Percentiles rank a stretch among this genome's conserved stretches.
phyloP scores from a whole-genome alignment of 2,797 vertebrate species.

The Esox masquinongy region DNA sequence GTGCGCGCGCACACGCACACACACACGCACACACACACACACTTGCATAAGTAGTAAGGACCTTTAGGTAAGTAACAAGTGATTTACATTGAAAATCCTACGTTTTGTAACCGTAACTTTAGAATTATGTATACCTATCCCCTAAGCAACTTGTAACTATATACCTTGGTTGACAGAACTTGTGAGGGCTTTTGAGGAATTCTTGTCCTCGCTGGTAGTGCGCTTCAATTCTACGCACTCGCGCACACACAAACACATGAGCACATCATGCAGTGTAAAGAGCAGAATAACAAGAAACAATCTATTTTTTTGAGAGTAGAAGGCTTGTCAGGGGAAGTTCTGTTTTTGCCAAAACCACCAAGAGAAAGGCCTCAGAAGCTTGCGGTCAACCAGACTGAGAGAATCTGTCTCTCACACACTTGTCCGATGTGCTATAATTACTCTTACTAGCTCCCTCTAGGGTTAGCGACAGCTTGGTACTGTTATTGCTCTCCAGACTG shows the following conservation, averaged over 20 bases:
- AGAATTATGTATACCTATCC: no score
- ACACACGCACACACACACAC: no score
- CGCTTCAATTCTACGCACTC: neutral
- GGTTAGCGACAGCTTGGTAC: neutral
- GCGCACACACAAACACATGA: neutral
- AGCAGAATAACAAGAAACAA: neutral
- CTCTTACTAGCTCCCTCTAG: neutral
- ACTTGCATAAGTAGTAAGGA: no score
- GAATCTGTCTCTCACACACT: neutral
- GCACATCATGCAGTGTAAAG: neutral
- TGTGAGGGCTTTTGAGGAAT: no score
- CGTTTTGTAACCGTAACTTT: no score
- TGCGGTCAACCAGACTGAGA: constrained; percentile 13
- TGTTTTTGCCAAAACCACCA: constrained; percentile 9
- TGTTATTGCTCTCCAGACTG: neutral
- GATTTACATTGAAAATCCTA: no score
- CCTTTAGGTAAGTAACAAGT: no score
- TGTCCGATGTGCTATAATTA: neutral
- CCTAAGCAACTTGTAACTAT: no score
- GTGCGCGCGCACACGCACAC: no score
- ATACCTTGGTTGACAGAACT: no score
- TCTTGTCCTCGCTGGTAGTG: no score
- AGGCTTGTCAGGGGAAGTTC: constrained; percentile 1
- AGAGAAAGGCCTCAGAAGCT: constrained; percentile 18
- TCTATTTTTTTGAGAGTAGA: neutral